Evolutionary conservation across 1,140 invertebrate species (phyloP), one percentile per base, ranked within the genome.

Genomic region (Macrobrachium rosenbergii): DNA sequence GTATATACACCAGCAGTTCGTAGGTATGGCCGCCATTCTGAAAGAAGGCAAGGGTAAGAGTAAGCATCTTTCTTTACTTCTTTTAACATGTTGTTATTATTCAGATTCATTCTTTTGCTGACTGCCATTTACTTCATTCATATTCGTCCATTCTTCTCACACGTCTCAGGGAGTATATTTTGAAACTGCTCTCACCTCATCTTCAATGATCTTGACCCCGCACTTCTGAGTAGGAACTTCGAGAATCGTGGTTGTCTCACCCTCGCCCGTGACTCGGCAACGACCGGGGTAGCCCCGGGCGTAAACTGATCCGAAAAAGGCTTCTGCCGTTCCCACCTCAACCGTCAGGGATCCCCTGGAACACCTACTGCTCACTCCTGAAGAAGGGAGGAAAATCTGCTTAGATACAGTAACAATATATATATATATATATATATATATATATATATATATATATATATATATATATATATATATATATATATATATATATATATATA

Each of bases 221-320:
- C 95, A 95, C 43, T 93, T 93, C 82, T 93, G 93, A 6, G 94
- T 94, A 23, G 94, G 94, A 59, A 95, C 90, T 23, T 92, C 92
- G 5, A 96, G 90, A 0, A 93, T 93, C 0, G 95, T 91, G 59
- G 91, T 91, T 67, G 92, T 91, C 81, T 91, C 92, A 10, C 94
- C 94, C 89, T 90, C 91, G 93, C 94, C 94, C 91, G 92, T 92
- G 1, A 92, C 91, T 14, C 93, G 92, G 90, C 95, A 96, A 17
- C 84, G 72, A 90, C 95, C 94, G 0, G 94, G 93, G 91, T 95
- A 95, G 82, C 95, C 95, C 91, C 94, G 95, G 59, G 95, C 94
- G 89, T 95, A 95, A 7, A 95, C 91, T 1, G 95, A 90, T 6
- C 95, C 95, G 87, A 94, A 94, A 91, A 95, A 96, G 0, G 94